These are phyloP conservation scores for Trachelus stipa DNA, from an alignment of 2,888 invertebrate genomes.

Conservation along the genomic window DNA sequence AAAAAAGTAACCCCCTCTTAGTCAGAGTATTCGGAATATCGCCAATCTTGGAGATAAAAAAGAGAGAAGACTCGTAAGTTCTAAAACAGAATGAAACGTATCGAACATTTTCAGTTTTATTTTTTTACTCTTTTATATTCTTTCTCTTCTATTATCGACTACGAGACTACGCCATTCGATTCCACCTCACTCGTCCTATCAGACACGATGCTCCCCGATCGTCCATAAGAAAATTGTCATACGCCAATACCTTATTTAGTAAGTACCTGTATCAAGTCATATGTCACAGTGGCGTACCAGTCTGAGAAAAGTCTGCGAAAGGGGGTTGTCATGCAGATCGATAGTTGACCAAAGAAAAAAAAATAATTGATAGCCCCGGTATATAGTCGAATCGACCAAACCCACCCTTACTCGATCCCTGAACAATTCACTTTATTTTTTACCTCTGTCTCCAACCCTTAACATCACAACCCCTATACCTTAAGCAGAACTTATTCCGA, in stretches of 20 bases:
- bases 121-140: neutral
- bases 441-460: neutral
- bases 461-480: neutral
- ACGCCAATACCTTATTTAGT: conserved; percentile 53
- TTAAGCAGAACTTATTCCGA: neutral
- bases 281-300: conserved; percentile 4
- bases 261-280: conserved; percentile 38
- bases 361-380: conserved; percentile 30
- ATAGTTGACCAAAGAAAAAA: conserved; percentile 31
- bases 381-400: neutral
- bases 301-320: neutral
- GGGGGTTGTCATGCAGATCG: conserved; percentile 17
- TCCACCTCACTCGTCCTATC: conserved; percentile 1
- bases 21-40: neutral
- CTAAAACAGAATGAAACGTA: no score
- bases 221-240: conserved; percentile 58
- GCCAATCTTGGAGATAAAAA: neutral
- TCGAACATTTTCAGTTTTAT: neutral
- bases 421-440: neutral
- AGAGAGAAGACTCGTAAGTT: no score
- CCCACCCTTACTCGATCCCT: neutral
- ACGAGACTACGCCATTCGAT: neutral
- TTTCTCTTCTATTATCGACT: neutral
- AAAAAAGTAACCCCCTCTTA: conserved; percentile 5
- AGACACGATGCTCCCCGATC: conserved; percentile 3